Percentiles rank a stretch among this genome's conserved stretches.
Conservation (phyloP, 2,888 invertebrate genomes). For the Coremacera marginata region DNA sequence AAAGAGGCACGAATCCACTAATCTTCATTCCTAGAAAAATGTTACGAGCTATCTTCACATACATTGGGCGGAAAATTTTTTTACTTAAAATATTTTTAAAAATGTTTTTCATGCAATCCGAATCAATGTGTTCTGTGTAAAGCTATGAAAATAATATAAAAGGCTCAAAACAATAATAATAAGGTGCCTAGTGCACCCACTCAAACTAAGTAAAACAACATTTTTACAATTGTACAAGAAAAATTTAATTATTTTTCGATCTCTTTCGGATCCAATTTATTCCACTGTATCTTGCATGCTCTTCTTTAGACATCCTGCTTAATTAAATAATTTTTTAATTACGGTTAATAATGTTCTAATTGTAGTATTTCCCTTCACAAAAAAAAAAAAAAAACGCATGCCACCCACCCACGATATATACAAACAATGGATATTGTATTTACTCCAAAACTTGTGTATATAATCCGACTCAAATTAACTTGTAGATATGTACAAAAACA, state of each 20-base stretch:
- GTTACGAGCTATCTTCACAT: too few relatives aligned
- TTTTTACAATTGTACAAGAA: background rate
- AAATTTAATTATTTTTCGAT: too few relatives aligned
- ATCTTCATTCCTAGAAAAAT: too few relatives aligned
- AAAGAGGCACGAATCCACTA: too few relatives aligned
- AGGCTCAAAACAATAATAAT: too few relatives aligned
- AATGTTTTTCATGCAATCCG: background rate
- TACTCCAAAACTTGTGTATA: background rate
- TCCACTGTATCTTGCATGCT: background rate
- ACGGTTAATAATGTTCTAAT: slow-evolving; percentile 70
- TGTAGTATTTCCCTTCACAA: slow-evolving; percentile 63
- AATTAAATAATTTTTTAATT: slow-evolving; percentile 70
- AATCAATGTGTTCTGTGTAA: too few relatives aligned
- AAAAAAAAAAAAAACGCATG: slow-evolving; percentile 22
- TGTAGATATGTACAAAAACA: slow-evolving; percentile 15
- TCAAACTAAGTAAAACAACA: too few relatives aligned
- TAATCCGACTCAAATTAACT: background rate
- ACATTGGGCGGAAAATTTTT: too few relatives aligned
- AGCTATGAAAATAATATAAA: too few relatives aligned
- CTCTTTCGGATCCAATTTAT: background rate
- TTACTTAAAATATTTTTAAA: background rate
- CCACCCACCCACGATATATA: slow-evolving; percentile 8
- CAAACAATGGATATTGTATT: background rate
- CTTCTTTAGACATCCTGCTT: slow-evolving; percentile 55
- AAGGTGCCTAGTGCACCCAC: too few relatives aligned